A percentile compares a stretch with the other conserved stretches of the same genome.
Conservation (phyloP, 2,113 vertebrate species). For the Stigmatopora argus region DNA sequence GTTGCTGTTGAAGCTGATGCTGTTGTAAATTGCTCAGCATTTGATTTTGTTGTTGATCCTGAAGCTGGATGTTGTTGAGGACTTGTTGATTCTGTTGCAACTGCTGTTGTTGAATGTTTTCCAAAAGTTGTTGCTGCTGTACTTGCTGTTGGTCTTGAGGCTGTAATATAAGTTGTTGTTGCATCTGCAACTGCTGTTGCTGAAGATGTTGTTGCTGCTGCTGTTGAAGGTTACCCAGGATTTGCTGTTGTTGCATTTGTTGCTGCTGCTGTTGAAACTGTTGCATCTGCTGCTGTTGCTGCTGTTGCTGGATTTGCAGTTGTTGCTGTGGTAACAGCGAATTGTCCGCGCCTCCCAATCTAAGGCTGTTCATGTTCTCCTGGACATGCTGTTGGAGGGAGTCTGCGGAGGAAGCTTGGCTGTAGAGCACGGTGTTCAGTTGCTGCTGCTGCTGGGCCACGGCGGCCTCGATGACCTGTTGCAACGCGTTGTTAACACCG, state of each 20-base stretch:
- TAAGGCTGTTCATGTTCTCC: conserved; percentile 82
- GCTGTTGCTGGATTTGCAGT: conserved; percentile 65
- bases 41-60: conserved; percentile 66
- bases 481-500: conserved; percentile 52
- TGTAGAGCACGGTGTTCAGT: conserved; percentile 72
- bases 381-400: conserved; percentile 74
- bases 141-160: conserved; percentile 76
- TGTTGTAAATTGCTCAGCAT: conserved; percentile 66
- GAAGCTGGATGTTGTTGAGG: conserved; percentile 59
- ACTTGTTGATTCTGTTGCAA: conserved; percentile 62
- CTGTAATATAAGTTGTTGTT: conserved; percentile 69
- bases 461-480: conserved; percentile 69
- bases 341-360: conserved; percentile 75
- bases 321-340: conserved; percentile 79
- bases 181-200: conserved; percentile 62
- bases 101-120: conserved; percentile 64
- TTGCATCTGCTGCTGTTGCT: conserved; percentile 29
- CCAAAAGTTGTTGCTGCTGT: conserved; percentile 62
- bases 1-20: conserved; percentile 56
- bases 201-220: conserved; percentile 54
- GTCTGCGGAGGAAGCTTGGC: conserved; percentile 63
- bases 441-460: conserved; percentile 61
- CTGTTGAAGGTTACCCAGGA: conserved; percentile 5
- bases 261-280: conserved; percentile 34
- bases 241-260: conserved; percentile 36